Evolutionary conservation across 2,888 invertebrate species (phyloP).

Genomic region (Tholera decimalis): DNA sequence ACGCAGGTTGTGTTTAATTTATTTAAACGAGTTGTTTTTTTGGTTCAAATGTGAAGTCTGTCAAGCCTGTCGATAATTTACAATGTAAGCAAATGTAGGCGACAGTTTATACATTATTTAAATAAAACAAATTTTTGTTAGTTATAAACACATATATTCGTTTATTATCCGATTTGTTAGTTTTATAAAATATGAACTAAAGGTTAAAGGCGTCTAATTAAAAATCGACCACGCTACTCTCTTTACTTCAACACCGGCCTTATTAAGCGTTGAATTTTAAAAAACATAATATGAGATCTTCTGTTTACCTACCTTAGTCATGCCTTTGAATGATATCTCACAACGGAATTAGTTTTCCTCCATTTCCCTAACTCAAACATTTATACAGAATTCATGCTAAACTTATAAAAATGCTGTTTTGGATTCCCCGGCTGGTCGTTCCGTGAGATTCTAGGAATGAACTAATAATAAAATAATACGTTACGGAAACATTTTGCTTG

Average conservation of each 20-base stretch:
- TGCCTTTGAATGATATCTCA: constrained; percentile 51
- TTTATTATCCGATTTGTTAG: no score
- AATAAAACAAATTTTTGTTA: no score
- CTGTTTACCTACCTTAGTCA: constrained; percentile 46
- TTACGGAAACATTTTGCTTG: constrained; percentile 24
- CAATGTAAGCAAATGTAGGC: no score
- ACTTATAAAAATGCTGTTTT: constrained; percentile 45
- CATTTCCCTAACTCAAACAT: constrained; percentile 40
- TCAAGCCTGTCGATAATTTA: no score
- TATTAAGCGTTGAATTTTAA: constrained; percentile 52
- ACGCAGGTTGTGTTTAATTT: constrained; percentile 40
- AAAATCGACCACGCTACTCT: constrained; percentile 3
- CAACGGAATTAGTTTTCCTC: constrained; percentile 46
- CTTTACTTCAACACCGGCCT: neutral
- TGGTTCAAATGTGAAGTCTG: no score
- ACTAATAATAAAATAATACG: constrained; percentile 47
- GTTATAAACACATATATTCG: no score
- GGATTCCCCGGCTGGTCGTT: constrained; percentile 40
- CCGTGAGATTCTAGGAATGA: constrained; percentile 49
- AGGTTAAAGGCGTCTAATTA: neutral
- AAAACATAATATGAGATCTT: constrained; percentile 40
- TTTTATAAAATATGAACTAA: no score
- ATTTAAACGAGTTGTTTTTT: constrained; percentile 41
- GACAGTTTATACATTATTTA: no score
- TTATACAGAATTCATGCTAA: constrained; percentile 43